Percentiles rank a stretch among this genome's conserved stretches.
phyloP scores from a whole-genome alignment of 2,113 vertebrate species.

The Sceloporus tristichus region DNA sequence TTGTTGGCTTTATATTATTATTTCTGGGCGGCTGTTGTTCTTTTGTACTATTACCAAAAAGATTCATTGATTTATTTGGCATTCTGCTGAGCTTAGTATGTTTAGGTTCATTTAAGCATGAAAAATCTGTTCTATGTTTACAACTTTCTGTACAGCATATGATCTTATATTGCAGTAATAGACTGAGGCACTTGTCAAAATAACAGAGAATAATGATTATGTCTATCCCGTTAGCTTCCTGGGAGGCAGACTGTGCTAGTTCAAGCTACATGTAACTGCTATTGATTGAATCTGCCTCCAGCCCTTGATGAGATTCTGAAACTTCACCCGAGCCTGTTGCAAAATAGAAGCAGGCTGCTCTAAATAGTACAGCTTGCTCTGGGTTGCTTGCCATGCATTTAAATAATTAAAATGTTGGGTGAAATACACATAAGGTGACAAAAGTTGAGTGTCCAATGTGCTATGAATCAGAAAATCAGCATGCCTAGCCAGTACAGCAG shows the following conservation, averaged over 20 bases:
- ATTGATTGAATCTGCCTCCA: constrained; percentile 10
- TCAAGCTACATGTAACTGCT: constrained; percentile 3
- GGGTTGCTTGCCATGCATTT: background rate
- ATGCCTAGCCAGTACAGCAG: no score
- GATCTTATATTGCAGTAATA: constrained; percentile 30
- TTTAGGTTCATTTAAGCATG: constrained; percentile 65
- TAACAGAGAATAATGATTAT: constrained; percentile 46
- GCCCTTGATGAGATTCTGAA: constrained; percentile 8
- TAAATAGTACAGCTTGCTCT: background rate
- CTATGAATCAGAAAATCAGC: no score
- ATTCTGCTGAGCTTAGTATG: constrained; percentile 59
- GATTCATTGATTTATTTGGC: constrained; percentile 57
- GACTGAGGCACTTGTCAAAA: constrained; percentile 56
- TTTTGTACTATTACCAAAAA: constrained; percentile 44
- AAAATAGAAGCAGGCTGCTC: background rate
- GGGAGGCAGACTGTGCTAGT: constrained; percentile 19
- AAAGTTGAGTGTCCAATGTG: no score
- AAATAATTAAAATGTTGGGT: background rate
- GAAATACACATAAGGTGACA: background rate
- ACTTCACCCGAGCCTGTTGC: background rate
- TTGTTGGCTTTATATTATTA: constrained; percentile 58
- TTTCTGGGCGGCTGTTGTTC: constrained; percentile 41
- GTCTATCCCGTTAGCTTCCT: constrained; percentile 25
- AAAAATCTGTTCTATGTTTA: constrained; percentile 70
- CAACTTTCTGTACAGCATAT: constrained; percentile 54